Percentiles rank a stretch among this genome's conserved stretches.
Conservation (phyloP, 2,797 vertebrate genomes). For the Alcedo atthis region DNA sequence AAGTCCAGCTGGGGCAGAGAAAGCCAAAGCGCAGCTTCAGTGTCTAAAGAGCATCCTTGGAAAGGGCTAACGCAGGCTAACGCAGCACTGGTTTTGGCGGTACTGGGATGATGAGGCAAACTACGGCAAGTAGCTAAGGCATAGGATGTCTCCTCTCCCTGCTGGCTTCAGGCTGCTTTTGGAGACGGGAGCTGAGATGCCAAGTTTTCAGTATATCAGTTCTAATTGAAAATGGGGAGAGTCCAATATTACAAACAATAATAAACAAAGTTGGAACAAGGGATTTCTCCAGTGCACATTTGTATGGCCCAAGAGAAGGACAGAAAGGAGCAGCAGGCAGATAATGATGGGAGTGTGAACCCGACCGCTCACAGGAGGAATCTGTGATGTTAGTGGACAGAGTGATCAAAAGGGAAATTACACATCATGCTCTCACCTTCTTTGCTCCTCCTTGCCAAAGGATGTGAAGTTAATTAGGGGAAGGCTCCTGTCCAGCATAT, state of each 20-base stretch:
- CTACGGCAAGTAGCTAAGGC: background rate
- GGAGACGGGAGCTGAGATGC: background rate
- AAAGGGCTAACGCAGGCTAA: background rate
- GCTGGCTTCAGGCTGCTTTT: background rate
- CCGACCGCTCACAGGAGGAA: fast-evolving
- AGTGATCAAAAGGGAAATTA: background rate
- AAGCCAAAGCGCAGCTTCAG: background rate
- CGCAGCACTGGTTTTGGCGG: background rate
- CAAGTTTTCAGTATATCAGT: background rate
- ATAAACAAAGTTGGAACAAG: background rate
- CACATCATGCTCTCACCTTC: background rate
- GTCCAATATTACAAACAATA: background rate
- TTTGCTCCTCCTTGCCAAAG: background rate
- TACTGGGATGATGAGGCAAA: background rate
- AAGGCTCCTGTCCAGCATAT: background rate
- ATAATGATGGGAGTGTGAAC: background rate
- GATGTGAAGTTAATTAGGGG: background rate
- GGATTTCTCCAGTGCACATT: background rate
- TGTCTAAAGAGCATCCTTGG: background rate
- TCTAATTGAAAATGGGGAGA: background rate
- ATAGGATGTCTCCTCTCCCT: background rate
- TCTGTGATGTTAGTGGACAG: fast-evolving
- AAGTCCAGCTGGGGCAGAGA: background rate
- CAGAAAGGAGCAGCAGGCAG: background rate
- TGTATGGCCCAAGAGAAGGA: fast-evolving